Evolutionary conservation across 2,888 invertebrate genomes (phyloP).

Genomic region (Zygaena filipendulae): DNA sequence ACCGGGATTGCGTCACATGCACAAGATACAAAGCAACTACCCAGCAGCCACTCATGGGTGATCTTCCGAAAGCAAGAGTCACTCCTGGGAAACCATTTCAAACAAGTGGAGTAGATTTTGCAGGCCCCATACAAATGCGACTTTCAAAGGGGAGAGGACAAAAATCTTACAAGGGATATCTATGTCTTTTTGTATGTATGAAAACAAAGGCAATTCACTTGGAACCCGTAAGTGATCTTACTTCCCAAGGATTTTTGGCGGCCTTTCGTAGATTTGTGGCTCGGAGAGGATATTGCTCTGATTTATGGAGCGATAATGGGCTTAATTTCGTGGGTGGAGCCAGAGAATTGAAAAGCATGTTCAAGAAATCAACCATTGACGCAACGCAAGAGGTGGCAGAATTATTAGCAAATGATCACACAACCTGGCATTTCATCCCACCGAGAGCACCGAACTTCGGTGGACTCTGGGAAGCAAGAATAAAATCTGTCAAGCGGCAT

Average conservation of each 20-base stretch:
- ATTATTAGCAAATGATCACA: too few species aligned
- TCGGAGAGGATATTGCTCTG: slow-evolving; percentile 11
- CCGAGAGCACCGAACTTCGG: slow-evolving; percentile 10
- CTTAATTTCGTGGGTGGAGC: too few species aligned
- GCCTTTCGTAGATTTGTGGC: slow-evolving; percentile 16
- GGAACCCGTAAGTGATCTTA: slow-evolving; percentile 17
- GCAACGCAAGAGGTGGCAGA: too few species aligned
- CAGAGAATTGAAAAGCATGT: too few species aligned
- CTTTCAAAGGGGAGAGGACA: too few species aligned
- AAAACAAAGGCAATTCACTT: slow-evolving; percentile 13
- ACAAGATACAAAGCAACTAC: slow-evolving; percentile 10
- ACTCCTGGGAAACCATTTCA: slow-evolving; percentile 1
- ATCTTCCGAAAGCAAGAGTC: slow-evolving; percentile 1
- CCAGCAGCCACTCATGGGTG: slow-evolving; percentile 5
- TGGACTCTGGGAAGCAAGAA: slow-evolving; percentile 10
- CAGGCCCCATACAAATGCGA: too few species aligned
- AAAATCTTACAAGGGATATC: slow-evolving; percentile 4
- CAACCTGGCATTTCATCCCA: slow-evolving; percentile 10
- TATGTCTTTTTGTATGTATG: slow-evolving; percentile 6
- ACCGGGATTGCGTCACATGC: slow-evolving; percentile 17
- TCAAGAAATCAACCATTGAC: too few species aligned
- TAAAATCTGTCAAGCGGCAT: too few species aligned
- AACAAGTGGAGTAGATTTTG: slow-evolving; percentile 2
- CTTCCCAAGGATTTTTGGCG: slow-evolving; percentile 14
- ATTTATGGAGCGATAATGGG: slow-evolving; percentile 16